Percentiles rank a stretch among this genome's conserved stretches.
Evolutionary conservation across 1,140 invertebrate genomes (phyloP).

Genomic region (Argopecten irradians): DNA sequence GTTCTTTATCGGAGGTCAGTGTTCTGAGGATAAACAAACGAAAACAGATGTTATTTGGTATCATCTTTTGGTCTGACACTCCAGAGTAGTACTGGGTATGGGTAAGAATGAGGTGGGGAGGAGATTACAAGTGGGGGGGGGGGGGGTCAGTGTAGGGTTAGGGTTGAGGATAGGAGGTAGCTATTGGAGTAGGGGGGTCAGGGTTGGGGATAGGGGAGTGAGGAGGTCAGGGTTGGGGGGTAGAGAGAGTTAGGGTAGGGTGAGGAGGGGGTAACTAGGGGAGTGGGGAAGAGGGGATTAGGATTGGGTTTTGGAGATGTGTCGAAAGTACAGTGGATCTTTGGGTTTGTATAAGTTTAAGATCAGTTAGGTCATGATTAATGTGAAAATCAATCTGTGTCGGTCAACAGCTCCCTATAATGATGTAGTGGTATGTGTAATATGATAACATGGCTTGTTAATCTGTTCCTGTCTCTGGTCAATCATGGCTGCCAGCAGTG

Average conservation of each 20-base stretch:
- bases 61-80: background rate
- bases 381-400: background rate
- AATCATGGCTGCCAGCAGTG: background rate
- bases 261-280: too few species aligned
- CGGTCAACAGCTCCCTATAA: background rate
- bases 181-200: too few species aligned
- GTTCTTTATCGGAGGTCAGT: conserved; percentile 1
- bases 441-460: background rate
- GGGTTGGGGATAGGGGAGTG: too few species aligned
- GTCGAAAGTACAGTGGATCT: background rate
- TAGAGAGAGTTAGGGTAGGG: too few species aligned
- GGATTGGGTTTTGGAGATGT: too few species aligned
- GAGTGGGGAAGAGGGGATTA: too few species aligned
- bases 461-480: background rate
- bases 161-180: too few species aligned
- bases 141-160: too few species aligned
- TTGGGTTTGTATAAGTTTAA: background rate
- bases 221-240: too few species aligned
- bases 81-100: too few species aligned
- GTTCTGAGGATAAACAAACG: background rate
- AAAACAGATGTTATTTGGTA: background rate
- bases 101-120: too few species aligned
- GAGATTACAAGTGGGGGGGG: too few species aligned
- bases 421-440: background rate
- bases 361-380: background rate